These are phyloP conservation scores for Myotis daubentonii DNA, from an alignment of 2,797 vertebrate species.

Conservation along the genomic window DNA sequence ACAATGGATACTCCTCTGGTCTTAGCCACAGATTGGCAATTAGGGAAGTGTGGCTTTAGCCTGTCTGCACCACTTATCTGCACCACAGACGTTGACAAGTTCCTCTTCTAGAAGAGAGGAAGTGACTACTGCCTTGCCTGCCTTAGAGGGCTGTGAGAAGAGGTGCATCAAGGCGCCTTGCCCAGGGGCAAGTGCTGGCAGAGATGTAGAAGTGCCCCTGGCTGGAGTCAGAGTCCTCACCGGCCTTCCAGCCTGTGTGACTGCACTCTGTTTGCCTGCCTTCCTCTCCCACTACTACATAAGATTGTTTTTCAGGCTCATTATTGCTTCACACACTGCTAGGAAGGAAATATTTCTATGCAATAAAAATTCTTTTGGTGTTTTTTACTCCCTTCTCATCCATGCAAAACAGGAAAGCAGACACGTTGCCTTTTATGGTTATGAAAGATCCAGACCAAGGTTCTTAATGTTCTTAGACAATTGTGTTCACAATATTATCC, in stretches of 20 bases:
- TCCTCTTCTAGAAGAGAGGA: background rate
- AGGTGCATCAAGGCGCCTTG: no score
- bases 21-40: background rate
- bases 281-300: conserved; percentile 55
- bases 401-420: conserved; percentile 86
- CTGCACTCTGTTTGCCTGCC: background rate
- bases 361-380: conserved; percentile 86
- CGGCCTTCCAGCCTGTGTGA: background rate
- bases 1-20: background rate
- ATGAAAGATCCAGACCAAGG: conserved; percentile 82
- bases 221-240: background rate
- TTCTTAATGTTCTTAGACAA: conserved; percentile 86
- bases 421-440: conserved; percentile 86
- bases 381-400: conserved; percentile 83
- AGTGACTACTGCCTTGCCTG: background rate
- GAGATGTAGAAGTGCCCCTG: background rate
- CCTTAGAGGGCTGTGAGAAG: background rate
- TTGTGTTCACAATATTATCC: conserved; percentile 77
- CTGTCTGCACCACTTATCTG: background rate
- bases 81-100: background rate
- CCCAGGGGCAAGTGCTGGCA: rapidly evolving
- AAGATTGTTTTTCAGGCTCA: conserved; percentile 76
- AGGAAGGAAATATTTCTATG: conserved; percentile 84
- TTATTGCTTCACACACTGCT: conserved; percentile 83
- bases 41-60: background rate